Percentiles rank a stretch among this genome's conserved stretches.
Conservation (phyloP, 2,797 vertebrate species). For the Microctenopoma stevenorrisi region DNA sequence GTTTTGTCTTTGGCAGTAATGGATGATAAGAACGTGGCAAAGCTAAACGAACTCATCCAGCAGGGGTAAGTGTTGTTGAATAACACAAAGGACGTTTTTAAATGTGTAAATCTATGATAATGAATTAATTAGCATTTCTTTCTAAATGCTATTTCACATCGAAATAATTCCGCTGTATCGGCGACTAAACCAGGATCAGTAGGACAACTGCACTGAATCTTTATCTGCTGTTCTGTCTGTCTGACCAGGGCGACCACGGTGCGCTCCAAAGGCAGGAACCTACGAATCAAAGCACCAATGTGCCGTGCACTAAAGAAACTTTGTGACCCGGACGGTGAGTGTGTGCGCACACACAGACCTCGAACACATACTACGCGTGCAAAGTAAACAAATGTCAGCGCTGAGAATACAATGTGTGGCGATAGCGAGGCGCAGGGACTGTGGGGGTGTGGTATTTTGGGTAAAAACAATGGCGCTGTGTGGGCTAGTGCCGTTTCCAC, state of each 20-base stretch:
- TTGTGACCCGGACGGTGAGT: constrained; percentile 96
- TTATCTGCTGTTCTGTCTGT: constrained; percentile 30
- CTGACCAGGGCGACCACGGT: constrained; percentile 92
- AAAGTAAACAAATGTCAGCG: constrained; percentile 33
- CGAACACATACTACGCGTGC: neutral
- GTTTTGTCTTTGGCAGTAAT: constrained; percentile 88
- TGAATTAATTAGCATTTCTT: neutral
- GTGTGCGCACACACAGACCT: neutral
- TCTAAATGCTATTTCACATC: neutral
- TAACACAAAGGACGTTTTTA: neutral
- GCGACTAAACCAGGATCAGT: neutral
- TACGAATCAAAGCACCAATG: constrained; percentile 98
- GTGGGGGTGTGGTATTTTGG: constrained; percentile 52
- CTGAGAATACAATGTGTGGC: constrained; percentile 19
- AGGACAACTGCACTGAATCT: neutral
- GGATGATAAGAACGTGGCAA: constrained; percentile 98
- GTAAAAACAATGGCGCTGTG: constrained; percentile 61
- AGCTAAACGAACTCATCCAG: constrained; percentile 97
- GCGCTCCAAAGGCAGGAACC: constrained; percentile 96
- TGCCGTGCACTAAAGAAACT: constrained; percentile 97
- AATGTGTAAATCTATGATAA: neutral
- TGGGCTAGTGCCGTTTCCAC: constrained; percentile 74
- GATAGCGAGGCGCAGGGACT: constrained; percentile 30
- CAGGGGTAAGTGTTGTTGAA: constrained; percentile 87
- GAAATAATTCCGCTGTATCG: neutral